phyloP scores from a whole-genome alignment of 2,113 vertebrate genomes.

The Percopsis transmontana region DNA sequence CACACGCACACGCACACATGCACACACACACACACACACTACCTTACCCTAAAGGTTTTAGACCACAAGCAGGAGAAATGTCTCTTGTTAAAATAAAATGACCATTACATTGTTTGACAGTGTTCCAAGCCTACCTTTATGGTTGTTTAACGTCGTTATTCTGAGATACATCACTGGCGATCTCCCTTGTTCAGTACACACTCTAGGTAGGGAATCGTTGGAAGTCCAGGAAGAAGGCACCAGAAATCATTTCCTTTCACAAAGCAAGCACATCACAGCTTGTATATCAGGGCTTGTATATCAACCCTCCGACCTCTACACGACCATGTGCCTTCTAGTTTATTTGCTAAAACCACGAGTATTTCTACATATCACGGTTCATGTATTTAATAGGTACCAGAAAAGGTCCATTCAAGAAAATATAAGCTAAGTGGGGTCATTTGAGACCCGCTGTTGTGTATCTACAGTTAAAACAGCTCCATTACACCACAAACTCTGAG shows the following conservation, averaged over 20 bases:
- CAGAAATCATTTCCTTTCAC: slow-evolving; percentile 32
- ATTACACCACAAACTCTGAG: no score
- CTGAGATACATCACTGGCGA: background rate
- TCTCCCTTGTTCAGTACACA: slow-evolving; percentile 8
- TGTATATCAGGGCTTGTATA: slow-evolving; percentile 28
- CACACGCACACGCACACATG: background rate
- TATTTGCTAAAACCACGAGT: no score
- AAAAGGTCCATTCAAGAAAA: no score
- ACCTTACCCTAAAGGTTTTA: slow-evolving; percentile 11
- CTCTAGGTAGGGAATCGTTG: slow-evolving; percentile 22
- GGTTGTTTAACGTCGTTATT: slow-evolving; percentile 24
- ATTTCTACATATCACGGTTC: no score
- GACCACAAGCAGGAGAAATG: slow-evolving; percentile 33
- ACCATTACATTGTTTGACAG: slow-evolving; percentile 58
- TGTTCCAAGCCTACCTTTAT: background rate
- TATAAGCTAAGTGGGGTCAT: no score
- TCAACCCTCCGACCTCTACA: slow-evolving; percentile 10
- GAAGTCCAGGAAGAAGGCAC: slow-evolving; percentile 22
- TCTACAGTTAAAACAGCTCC: no score
- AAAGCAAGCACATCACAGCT: slow-evolving; percentile 22
- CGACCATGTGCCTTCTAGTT: no score
- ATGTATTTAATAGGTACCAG: no score
- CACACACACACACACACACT: slow-evolving; percentile 2
- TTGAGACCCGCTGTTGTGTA: no score
- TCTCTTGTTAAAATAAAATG: slow-evolving; percentile 50